phyloP scores from a whole-genome alignment of 1,140 invertebrate species.

The Drosophila erecta region DNA sequence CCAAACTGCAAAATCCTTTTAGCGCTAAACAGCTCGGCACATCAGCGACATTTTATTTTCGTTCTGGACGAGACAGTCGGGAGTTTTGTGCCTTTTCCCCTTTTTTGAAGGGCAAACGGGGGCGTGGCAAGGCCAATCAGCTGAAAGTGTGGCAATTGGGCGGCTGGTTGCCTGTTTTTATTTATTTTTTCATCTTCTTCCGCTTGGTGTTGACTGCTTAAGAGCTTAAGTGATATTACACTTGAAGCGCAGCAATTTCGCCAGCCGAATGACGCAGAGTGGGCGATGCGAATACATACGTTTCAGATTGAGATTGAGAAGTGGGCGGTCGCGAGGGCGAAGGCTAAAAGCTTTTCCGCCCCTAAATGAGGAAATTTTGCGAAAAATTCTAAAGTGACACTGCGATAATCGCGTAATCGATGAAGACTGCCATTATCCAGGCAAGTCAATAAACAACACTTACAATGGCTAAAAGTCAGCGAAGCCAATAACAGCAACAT shows the following conservation, averaged over 20 bases:
- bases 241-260: slow-evolving; percentile 77
- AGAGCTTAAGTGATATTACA: slow-evolving; percentile 83
- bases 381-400: slow-evolving; percentile 76
- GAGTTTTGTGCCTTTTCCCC: slow-evolving; percentile 22
- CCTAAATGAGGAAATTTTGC: slow-evolving; percentile 65
- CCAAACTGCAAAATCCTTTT: slow-evolving; percentile 74
- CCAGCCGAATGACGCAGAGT: slow-evolving; percentile 58
- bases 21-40: slow-evolving; percentile 70
- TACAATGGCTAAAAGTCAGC: slow-evolving; percentile 56
- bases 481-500: slow-evolving; percentile 52
- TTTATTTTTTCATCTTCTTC: background rate
- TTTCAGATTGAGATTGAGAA: slow-evolving; percentile 6
- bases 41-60: slow-evolving; percentile 59
- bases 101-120: background rate
- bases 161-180: slow-evolving; percentile 15
- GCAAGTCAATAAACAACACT: slow-evolving; percentile 72
- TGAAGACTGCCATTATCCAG: slow-evolving; percentile 79
- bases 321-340: slow-evolving; percentile 17
- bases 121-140: slow-evolving; percentile 6
- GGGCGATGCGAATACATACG: slow-evolving; percentile 20
- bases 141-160: slow-evolving; percentile 61
- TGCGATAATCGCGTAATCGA: slow-evolving; percentile 82
- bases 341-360: slow-evolving; percentile 75
- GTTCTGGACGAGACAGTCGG: slow-evolving; percentile 27
- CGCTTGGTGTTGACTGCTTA: slow-evolving; percentile 63